Conservation (phyloP, 92 coral and sea anemone genomes). For the Heteractis magnifica region DNA sequence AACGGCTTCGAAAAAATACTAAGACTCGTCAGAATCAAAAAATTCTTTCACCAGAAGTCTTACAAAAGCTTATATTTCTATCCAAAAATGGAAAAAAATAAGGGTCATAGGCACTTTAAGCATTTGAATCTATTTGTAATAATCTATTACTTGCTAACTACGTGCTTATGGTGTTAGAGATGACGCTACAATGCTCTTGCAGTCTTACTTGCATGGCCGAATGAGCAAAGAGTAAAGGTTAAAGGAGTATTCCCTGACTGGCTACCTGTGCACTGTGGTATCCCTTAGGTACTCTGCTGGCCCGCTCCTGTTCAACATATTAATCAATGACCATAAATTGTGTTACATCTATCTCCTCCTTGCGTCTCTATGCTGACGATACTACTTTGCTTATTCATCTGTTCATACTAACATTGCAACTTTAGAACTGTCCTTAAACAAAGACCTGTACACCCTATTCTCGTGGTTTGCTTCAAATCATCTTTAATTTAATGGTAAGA, state of each 20-base stretch:
- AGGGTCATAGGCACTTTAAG: too few species aligned
- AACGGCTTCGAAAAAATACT: too few species aligned
- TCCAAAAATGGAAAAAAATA: too few species aligned
- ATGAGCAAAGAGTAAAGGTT: slow-evolving; percentile 38
- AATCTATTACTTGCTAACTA: neutral
- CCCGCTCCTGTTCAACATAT: slow-evolving; percentile 36
- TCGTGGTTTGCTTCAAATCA: too few species aligned
- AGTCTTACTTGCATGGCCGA: slow-evolving; percentile 11
- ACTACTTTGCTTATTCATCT: slow-evolving; percentile 21
- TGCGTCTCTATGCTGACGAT: slow-evolving; percentile 36
- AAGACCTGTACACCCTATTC: neutral
- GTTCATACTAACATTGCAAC: slow-evolving; percentile 1
- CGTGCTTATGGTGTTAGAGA: slow-evolving; percentile 1
- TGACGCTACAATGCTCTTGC: neutral
- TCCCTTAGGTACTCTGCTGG: slow-evolving; percentile 56
- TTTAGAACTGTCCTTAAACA: too few species aligned
- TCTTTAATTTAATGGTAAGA: too few species aligned
- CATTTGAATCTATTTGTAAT: neutral
- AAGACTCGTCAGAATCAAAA: too few species aligned
- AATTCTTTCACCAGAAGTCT: too few species aligned
- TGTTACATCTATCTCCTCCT: slow-evolving; percentile 14
- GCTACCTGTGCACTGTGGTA: slow-evolving; percentile 54
- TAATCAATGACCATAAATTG: slow-evolving; percentile 35
- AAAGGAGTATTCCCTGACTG: slow-evolving; percentile 32
- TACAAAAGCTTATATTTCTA: too few species aligned